Conservation (phyloP, 2,113 vertebrate species). For the Elanus axillaris region DNA sequence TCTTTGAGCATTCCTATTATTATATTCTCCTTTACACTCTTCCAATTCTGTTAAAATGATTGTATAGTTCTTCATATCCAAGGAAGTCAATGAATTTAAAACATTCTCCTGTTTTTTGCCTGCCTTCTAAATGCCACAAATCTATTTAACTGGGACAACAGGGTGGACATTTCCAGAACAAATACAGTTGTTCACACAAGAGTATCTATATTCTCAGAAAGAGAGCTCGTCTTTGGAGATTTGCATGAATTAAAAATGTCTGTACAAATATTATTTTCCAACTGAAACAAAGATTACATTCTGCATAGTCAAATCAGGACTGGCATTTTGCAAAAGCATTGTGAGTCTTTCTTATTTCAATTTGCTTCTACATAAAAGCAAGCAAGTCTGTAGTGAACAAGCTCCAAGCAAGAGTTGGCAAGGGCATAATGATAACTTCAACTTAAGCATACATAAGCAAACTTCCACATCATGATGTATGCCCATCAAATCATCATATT, state of each 20-base stretch:
- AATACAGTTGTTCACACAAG: constrained; percentile 50
- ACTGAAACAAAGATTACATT: background rate
- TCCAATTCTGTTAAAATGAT: background rate
- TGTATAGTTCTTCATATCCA: background rate
- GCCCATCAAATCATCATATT: background rate
- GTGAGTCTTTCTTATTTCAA: background rate
- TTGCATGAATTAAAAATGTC: background rate
- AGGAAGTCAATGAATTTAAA: background rate
- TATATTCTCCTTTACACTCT: background rate
- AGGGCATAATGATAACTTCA: background rate
- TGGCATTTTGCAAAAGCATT: background rate
- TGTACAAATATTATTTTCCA: background rate
- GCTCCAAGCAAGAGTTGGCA: background rate
- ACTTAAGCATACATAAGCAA: background rate
- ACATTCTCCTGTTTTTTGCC: background rate
- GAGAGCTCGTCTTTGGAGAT: background rate
- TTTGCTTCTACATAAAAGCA: background rate
- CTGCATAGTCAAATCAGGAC: background rate
- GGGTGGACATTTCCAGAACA: background rate
- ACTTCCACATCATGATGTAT: background rate
- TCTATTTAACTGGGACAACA: background rate
- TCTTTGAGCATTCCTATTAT: background rate
- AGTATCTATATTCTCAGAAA: background rate
- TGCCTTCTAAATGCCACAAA: background rate
- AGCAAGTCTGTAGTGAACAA: background rate